Percentiles rank a stretch among this genome's conserved stretches.
Conservation (phyloP, 2,797 vertebrate species). For the Buphagus erythrorhynchus region DNA sequence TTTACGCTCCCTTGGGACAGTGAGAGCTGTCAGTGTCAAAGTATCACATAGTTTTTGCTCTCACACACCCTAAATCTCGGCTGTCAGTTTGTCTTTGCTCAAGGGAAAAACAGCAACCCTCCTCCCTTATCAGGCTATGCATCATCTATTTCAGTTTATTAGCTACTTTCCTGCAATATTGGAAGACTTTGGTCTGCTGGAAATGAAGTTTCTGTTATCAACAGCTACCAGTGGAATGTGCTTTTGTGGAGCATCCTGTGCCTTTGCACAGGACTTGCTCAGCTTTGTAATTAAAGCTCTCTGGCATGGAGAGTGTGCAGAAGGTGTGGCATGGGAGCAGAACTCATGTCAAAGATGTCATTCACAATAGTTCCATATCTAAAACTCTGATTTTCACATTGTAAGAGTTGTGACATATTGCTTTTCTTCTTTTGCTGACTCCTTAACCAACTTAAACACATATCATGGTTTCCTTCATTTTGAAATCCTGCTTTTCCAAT, state of each 20-base stretch:
- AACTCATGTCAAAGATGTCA: background rate
- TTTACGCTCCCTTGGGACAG: background rate
- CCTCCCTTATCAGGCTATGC: background rate
- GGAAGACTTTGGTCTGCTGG: background rate
- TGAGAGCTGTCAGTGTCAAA: background rate
- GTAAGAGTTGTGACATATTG: background rate
- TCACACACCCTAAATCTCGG: background rate
- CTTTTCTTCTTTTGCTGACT: background rate
- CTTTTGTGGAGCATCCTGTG: background rate
- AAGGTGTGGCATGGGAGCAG: background rate
- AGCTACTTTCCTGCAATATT: background rate
- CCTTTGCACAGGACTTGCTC: background rate
- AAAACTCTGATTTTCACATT: background rate
- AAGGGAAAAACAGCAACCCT: background rate
- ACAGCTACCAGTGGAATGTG: background rate
- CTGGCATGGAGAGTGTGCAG: background rate
- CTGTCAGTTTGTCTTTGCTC: background rate
- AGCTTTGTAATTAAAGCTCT: slow-evolving; percentile 2
- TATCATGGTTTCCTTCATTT: background rate
- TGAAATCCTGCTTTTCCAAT: background rate
- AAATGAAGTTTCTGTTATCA: slow-evolving; percentile 14
- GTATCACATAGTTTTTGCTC: background rate
- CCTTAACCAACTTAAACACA: background rate
- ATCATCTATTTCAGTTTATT: slow-evolving; percentile 52
- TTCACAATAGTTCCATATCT: background rate